Evolutionary conservation across 2,113 vertebrate genomes (phyloP).

Genomic region (Thalassarche chlororhynchos): DNA sequence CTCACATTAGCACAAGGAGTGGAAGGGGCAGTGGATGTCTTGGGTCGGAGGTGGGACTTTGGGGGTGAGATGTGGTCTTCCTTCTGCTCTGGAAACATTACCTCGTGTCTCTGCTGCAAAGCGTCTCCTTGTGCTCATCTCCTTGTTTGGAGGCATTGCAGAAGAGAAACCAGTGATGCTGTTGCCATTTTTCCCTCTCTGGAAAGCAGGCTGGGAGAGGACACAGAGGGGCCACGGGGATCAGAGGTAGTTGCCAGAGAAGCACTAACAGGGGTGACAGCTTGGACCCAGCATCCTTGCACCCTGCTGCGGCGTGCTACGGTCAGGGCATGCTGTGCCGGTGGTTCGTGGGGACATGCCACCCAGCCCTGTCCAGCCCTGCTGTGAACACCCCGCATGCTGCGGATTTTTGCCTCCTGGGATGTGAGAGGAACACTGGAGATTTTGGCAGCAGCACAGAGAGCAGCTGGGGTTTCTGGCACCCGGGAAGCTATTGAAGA

Average conservation of each 20-base stretch:
- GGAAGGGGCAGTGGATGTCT: not conserved
- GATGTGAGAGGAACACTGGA: not conserved
- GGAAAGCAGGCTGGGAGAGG: not conserved
- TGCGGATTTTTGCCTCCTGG: not conserved
- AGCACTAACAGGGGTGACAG: not conserved
- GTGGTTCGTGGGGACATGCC: not conserved
- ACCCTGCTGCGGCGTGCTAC: rapidly evolving
- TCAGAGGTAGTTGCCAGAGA: not conserved
- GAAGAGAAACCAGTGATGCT: not conserved
- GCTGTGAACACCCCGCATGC: rapidly evolving
- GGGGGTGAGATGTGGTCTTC: not conserved
- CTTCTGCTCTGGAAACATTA: not conserved
- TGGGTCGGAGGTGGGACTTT: not conserved
- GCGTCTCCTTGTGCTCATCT: not conserved
- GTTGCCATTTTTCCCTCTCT: not conserved
- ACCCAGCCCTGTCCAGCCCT: not conserved
- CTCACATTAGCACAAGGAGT: not conserved
- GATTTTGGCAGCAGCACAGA: not conserved
- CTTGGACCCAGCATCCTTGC: not conserved
- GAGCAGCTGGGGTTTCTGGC: constrained; percentile 4
- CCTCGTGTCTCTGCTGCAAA: not conserved
- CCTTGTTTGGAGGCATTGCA: not conserved
- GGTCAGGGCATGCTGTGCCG: rapidly evolving
- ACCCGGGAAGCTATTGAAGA: not conserved
- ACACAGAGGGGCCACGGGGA: not conserved